Conservation (phyloP, 2,888 invertebrate species). For the Perdita meconis region DNA sequence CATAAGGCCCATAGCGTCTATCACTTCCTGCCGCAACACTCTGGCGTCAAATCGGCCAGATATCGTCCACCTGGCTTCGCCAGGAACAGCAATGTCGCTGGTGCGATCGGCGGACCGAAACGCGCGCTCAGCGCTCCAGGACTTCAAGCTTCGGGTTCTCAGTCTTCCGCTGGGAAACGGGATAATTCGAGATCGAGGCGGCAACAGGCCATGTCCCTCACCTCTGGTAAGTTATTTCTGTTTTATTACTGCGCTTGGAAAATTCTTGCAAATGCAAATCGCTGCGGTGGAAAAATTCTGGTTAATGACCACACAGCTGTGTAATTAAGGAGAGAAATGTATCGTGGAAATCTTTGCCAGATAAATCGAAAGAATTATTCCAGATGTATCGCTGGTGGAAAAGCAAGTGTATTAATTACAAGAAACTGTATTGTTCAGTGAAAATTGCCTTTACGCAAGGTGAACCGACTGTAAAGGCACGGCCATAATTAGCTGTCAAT, state of each 20-base stretch:
- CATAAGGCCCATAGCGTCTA: conserved; percentile 88
- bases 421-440: neutral
- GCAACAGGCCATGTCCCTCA: conserved; percentile 84
- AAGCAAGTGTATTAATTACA: conserved; percentile 2
- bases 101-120: conserved; percentile 86
- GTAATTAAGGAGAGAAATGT: conserved; percentile 30
- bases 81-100: conserved; percentile 83
- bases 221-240: conserved; percentile 80
- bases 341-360: conserved; percentile 11
- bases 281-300: neutral
- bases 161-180: conserved; percentile 75
- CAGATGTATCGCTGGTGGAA: conserved; percentile 1
- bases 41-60: conserved; percentile 92
- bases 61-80: conserved; percentile 94
- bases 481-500: no score
- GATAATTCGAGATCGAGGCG: conserved; percentile 86
- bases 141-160: conserved; percentile 87
- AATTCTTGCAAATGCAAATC: neutral
- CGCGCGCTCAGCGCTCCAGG: conserved; percentile 91
- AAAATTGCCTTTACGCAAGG: conserved; percentile 12
- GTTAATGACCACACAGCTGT: conserved; percentile 15
- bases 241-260: neutral
- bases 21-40: conserved; percentile 85
- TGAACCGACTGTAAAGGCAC: neutral
- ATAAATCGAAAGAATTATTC: conserved; percentile 1